A percentile compares a stretch with the other conserved stretches of the same genome.
Conservation (phyloP, 2,888 invertebrate species). For the Megalurothrips usitatus region DNA sequence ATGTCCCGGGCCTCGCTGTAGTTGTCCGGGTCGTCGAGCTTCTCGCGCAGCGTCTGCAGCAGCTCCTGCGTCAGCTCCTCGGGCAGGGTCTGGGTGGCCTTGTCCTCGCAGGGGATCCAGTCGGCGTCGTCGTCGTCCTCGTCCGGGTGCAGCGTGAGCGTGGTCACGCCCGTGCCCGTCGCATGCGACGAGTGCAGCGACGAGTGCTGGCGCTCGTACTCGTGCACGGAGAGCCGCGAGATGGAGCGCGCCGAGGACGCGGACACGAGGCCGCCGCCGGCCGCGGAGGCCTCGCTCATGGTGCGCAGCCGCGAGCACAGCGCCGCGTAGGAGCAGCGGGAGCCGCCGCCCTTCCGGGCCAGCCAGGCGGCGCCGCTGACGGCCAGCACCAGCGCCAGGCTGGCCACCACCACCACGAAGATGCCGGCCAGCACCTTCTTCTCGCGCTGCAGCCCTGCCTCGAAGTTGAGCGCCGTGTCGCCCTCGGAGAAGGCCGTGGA, state of each 20-base stretch:
- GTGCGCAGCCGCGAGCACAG: constrained; percentile 18
- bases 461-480: constrained; percentile 39
- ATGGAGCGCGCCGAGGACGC: constrained; percentile 56
- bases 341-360: constrained; percentile 54
- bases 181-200: constrained; percentile 30
- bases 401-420: constrained; percentile 52
- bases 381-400: constrained; percentile 53
- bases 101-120: constrained; percentile 52
- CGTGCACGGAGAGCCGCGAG: constrained; percentile 57
- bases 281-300: background rate
- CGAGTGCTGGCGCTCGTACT: constrained; percentile 51
- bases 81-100: constrained; percentile 66
- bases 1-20: constrained; percentile 70
- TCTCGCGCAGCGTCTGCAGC: constrained; percentile 61
- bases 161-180: constrained; percentile 30
- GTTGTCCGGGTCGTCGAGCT: constrained; percentile 66
- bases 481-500: constrained; percentile 55
- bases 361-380: constrained; percentile 56
- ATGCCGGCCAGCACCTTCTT: constrained; percentile 48
- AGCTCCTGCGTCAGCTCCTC: constrained; percentile 66
- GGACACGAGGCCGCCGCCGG: constrained; percentile 40
- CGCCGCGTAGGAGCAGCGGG: constrained; percentile 36
- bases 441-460: constrained; percentile 38
- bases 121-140: constrained; percentile 42
- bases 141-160: constrained; percentile 34